Evolutionary conservation across 2,888 invertebrate genomes (phyloP), one percentile per base, ranked within the genome.

Genomic region (Notocelia uddmanniana): DNA sequence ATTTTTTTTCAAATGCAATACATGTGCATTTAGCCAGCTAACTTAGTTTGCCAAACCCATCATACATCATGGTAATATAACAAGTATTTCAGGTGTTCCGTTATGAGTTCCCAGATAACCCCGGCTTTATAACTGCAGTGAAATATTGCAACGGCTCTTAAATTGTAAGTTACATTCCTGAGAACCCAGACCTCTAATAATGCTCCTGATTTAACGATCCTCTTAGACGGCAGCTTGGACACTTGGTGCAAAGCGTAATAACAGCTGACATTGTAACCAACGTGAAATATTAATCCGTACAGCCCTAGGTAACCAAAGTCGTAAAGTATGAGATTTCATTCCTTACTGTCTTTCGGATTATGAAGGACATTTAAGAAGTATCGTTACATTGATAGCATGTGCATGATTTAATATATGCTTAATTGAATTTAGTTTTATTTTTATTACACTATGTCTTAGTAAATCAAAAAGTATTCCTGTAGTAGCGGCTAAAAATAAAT

Each of bases 71-170:
- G 8, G 31, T 31, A 6, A 26, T 26, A 5, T 31, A 31, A 31
- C 31, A 31, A 31, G 3, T 15, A 55, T 15, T n/a, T 3, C 26
- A 26, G 13, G 55, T 26, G 6, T 34, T 37, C 21, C 23, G 21
- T 62, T 37, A 64, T 54, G 5, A 37, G 23, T 37, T 52, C 37
- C 10, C 34, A 68, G 18, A 13, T 50, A 21, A 59, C 23, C 37
- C 10, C 34, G 18, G 11, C 9, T 19, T 55, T 26, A 55, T 63
- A 62, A 58, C 50, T 10, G 55, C 41, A 58, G 52, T 59, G 41
- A 70, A 70, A 70, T 70, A 64, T 59, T 50, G 66, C 58, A 66
- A 23, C 50, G 37, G 50, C 58, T 59, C 55, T 63, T 70, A 70
- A 52, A 59, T 70, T 66, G 70, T 70, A 70, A 26, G 52, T 41